A percentile compares a stretch with the other conserved stretches of the same genome.
Conservation (phyloP, 1,140 invertebrate genomes). For the Sweltsa coloradensis region DNA sequence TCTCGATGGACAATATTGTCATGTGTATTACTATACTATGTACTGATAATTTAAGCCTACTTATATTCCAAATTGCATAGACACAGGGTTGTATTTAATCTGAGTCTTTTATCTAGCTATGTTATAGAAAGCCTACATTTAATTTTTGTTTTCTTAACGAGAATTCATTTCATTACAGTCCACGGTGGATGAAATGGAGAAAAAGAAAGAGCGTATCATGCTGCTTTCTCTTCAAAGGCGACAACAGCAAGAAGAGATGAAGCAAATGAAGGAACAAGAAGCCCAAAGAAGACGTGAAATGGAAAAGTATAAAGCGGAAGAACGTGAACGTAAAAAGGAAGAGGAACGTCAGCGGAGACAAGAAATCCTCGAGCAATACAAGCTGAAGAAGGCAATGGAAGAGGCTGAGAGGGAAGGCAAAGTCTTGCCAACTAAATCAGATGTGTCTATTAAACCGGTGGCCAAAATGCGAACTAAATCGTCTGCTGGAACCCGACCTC, state of each 20-base stretch:
- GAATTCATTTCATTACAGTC: no score
- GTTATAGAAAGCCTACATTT: no score
- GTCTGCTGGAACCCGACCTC: conserved; percentile 36
- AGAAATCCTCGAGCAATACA: conserved; percentile 85
- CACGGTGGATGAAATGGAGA: conserved; percentile 76
- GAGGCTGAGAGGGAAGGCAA: conserved; percentile 69
- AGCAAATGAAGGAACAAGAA: conserved; percentile 73
- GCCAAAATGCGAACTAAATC: conserved; percentile 20
- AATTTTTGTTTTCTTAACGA: no score
- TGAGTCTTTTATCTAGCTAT: no score
- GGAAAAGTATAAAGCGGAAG: conserved; percentile 75
- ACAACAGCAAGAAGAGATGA: conserved; percentile 78
- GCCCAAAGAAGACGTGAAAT: conserved; percentile 59
- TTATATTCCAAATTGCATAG: no score
- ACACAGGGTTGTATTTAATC: no score
- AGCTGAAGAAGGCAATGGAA: conserved; percentile 86
- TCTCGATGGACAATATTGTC: no score
- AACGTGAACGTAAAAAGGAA: conserved; percentile 73
- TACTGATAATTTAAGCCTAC: no score
- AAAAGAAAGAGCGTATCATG: conserved; percentile 80
- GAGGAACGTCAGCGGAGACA: conserved; percentile 79
- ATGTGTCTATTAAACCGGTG: conserved; percentile 23
- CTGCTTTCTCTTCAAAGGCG: conserved; percentile 71
- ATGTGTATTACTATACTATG: no score
- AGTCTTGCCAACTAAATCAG: conserved; percentile 19